Evolutionary conservation across 2,888 invertebrate species (phyloP), one percentile per base, ranked within the genome.

Genomic region (Drosophila recens): DNA sequence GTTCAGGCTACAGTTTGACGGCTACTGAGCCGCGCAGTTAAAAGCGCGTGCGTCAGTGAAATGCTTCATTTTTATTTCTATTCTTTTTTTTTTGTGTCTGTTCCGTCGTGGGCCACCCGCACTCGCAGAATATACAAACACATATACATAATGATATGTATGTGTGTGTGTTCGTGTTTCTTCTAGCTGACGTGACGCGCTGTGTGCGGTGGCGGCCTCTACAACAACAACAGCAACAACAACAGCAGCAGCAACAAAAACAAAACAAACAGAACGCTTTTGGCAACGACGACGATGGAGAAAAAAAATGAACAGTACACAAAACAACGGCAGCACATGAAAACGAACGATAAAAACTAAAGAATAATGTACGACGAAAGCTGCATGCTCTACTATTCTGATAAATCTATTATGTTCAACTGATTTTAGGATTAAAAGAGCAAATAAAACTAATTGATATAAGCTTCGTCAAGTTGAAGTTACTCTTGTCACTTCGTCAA

Each of bases 11-110:
- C 84, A 84, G 74, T 87, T 89, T 72, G 53, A 61, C 38, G 52
- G 58, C 11, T 54, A 82, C 36, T 56, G 74, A 3, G 33, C 8
- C 30, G 30, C 42, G n/a, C 69, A 64, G 52, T 52, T 54, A 48
- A 72, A 77, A 80, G 46, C 66, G 82, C 80, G 82, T 85, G 82
- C 86, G 82, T 87, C 83, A 88, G 88, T 82, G 71, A 82, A 86
- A 83, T 86, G 58, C 68, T 79, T 45, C 15, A 20, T 46, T 42
- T 34, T 17, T 36, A 8, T 40, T 46, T 15, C 33, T n/a, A n/a
- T n/a, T 34, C 34, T 54, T 42, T 61, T 52, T 11, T 56, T 11
- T 43, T 23, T 61, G 33, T 53, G 54, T 23, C 43, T 54, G 56
- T 42, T 48, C 11, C 49, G 49, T 20, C 34, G 33, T 45, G 59